phyloP scores from a whole-genome alignment of 2,113 vertebrate genomes.

The Scortum barcoo region DNA sequence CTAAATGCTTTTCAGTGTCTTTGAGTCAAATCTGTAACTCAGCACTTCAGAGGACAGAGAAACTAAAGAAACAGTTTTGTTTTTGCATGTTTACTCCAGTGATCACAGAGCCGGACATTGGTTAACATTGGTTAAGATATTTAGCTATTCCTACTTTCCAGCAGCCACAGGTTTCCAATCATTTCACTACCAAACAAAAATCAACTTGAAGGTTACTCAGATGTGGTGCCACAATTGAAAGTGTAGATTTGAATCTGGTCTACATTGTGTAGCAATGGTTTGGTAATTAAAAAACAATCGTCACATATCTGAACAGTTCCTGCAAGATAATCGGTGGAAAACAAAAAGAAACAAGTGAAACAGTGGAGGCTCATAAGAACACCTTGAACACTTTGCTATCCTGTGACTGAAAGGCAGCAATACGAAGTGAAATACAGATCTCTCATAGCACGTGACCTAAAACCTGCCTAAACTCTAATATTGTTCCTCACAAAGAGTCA shows the following conservation, averaged over 20 bases:
- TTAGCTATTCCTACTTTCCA: background rate
- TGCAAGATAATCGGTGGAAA: background rate
- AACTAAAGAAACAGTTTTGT: background rate
- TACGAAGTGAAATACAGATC: background rate
- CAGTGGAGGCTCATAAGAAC: background rate
- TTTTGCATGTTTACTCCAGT: background rate
- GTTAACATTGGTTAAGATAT: background rate
- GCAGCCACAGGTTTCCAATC: background rate
- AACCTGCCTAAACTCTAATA: background rate
- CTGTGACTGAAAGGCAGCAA: background rate
- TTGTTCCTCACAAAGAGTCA: background rate
- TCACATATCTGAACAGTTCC: background rate
- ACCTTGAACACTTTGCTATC: background rate
- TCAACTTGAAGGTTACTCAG: background rate
- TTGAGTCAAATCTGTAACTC: background rate
- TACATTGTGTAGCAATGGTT: background rate
- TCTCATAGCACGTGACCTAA: background rate
- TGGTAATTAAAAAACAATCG: background rate
- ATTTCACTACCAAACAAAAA: background rate
- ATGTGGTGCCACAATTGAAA: background rate
- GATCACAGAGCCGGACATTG: background rate
- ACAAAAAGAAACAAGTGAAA: background rate
- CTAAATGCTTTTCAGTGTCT: background rate
- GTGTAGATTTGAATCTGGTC: background rate
- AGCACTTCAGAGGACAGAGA: background rate